Percentiles rank a stretch among this genome's conserved stretches.
Evolutionary conservation across 2,888 invertebrate species (phyloP).

Genomic region (Xestia c-nigrum): DNA sequence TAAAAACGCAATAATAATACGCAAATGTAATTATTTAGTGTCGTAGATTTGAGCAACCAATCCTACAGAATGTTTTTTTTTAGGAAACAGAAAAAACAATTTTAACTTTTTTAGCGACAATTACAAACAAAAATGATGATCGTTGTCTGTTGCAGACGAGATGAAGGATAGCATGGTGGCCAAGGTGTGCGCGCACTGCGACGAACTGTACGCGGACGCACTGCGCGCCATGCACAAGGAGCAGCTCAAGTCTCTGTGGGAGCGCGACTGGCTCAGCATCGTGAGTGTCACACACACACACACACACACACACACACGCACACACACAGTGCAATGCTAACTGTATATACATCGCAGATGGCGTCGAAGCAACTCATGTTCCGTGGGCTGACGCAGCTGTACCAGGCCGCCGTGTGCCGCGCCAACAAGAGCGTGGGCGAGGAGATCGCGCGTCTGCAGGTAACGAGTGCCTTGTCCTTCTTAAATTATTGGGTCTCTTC

Average conservation of each 20-base stretch:
- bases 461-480: slow-evolving; percentile 81
- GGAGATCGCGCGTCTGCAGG: slow-evolving; percentile 96
- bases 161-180: slow-evolving; percentile 99
- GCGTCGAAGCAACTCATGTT: slow-evolving; percentile 97
- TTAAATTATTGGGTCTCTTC: too few relatives aligned
- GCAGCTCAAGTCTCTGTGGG: slow-evolving; percentile 95
- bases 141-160: slow-evolving; percentile 91
- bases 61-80: too few relatives aligned
- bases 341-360: slow-evolving; percentile 86
- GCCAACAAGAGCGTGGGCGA: slow-evolving; percentile 95
- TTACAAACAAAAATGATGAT: neutral
- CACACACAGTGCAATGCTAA: neutral
- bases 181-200: slow-evolving; percentile 97
- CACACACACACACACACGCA: too few relatives aligned
- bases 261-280: slow-evolving; percentile 95
- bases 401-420: slow-evolving; percentile 96
- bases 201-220: slow-evolving; percentile 98
- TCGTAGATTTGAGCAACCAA: too few relatives aligned
- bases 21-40: too few relatives aligned
- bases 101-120: too few relatives aligned
- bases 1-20: too few relatives aligned
- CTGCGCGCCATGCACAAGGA: slow-evolving; percentile 96
- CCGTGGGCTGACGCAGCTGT: slow-evolving; percentile 96
- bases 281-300: slow-evolving; percentile 84
- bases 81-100: too few relatives aligned